Evolutionary conservation across 64 coral and sea anemone genomes (phyloP).

Genomic region (Astreopora myriophthalma): DNA sequence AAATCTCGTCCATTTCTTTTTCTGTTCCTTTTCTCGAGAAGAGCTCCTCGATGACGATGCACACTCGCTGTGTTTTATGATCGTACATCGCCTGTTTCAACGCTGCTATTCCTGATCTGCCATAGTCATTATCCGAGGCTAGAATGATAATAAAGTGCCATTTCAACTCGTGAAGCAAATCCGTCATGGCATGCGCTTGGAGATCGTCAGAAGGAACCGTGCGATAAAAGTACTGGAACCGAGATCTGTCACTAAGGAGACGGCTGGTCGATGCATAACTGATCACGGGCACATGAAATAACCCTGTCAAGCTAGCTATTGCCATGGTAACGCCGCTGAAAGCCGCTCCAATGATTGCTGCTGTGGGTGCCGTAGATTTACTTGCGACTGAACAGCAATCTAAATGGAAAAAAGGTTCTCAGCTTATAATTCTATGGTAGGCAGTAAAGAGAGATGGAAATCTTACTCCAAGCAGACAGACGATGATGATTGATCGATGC

Average conservation of each 20-base stretch:
- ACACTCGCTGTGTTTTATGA: conserved; percentile 44
- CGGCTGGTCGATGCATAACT: conserved; percentile 71
- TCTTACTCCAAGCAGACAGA: too few species aligned
- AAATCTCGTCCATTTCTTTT: conserved; percentile 4
- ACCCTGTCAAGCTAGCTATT: conserved; percentile 55
- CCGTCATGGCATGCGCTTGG: conserved; percentile 61
- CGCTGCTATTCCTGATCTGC: conserved; percentile 61
- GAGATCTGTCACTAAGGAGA: conserved; percentile 71
- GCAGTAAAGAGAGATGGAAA: too few species aligned
- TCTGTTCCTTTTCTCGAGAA: conserved; percentile 65
- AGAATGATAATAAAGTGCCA: conserved; percentile 59
- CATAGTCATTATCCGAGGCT: conserved; percentile 77
- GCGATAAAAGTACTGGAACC: conserved; percentile 71
- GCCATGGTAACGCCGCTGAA: conserved; percentile 88
- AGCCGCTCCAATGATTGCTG: conserved; percentile 72
- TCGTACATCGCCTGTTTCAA: conserved; percentile 54
- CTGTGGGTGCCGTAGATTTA: conserved; percentile 7
- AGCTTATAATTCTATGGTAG: too few species aligned
- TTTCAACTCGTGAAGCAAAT: conserved; percentile 20
- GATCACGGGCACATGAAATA: conserved; percentile 77
- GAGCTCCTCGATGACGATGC: conserved; percentile 55
- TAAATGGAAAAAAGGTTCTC: background rate
- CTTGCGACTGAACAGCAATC: conserved; percentile 24
- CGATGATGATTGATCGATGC: too few species aligned
- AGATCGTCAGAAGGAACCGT: conserved; percentile 68